A percentile compares a stretch with the other conserved stretches of the same genome.
phyloP scores from a whole-genome alignment of 1,140 invertebrate species.

The Ylistrum balloti region DNA sequence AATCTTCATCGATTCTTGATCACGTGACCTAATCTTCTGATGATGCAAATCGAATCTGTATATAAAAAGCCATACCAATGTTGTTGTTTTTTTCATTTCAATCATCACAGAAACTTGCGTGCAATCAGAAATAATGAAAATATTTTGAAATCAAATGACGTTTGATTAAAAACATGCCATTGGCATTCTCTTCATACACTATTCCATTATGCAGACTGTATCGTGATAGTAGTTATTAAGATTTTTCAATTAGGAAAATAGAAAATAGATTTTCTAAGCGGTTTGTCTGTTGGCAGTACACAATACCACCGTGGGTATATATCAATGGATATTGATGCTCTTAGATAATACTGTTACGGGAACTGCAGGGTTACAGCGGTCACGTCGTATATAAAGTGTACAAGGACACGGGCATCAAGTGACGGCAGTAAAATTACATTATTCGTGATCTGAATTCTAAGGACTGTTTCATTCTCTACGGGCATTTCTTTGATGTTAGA shows the following conservation, averaged over 20 bases:
- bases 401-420: too few relatives aligned
- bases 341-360: too few relatives aligned
- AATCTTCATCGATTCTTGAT: neutral
- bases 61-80: neutral
- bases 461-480: too few relatives aligned
- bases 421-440: too few relatives aligned
- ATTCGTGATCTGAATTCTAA: too few relatives aligned
- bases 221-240: neutral
- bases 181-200: neutral
- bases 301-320: neutral
- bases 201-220: neutral
- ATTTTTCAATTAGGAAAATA: neutral
- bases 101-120: neutral
- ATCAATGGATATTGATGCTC: too few relatives aligned
- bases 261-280: neutral
- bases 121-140: neutral
- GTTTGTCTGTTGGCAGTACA: neutral
- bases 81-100: neutral
- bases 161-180: slow-evolving; percentile 1
- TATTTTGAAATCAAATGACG: neutral
- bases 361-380: too few relatives aligned
- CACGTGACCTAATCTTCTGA: neutral
- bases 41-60: neutral
- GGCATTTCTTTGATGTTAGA: too few relatives aligned
- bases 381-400: too few relatives aligned